Base-by-base conservation (phyloP, 2,888 invertebrate species). In the Heliconius charithonia region DNA sequence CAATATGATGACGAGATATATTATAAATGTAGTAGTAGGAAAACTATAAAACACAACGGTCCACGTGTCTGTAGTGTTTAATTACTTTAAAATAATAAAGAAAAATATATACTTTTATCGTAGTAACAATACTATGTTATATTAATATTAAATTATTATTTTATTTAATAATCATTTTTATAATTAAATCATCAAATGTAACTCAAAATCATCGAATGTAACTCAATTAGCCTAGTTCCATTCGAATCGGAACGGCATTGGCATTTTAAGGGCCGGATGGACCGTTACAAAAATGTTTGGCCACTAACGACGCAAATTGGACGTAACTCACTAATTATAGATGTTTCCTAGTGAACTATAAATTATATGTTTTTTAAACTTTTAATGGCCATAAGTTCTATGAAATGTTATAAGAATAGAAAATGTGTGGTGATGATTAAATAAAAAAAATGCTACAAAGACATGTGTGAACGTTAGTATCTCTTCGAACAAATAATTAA, bases 251-350 rank as follows among this genome's bases (percentile, higher is more conserved):
- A 66, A 45, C 51, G 29, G 22, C 59, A 16, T 37, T 63, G 80
- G 70, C 71, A 77, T 77, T 73, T 32, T 76, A 76, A 79, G 76
- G 67, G 76, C 79, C 76, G 72, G 27, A 72, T 74, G 69, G 29
- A 79, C 81, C 81, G 81, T 81, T 80, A 81, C 72, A 69, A 77
- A 79, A 80, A 79, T 71, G 70, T n/a, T 79, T 75, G 66, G 45
- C 71, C 65, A 77, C 69, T 78, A 67, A 63, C 70, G 45, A 63
- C 41, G 73, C 62, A 63, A 74, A 74, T 74, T 74, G 41, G 4
- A 63, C 56, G 71, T 56, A 37, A 13, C 73, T 37, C 62, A 63
- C 41, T 67, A 67, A 67, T 67, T 67, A 67, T 41, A 67, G 37
- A n/a, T 67, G 37, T 9, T 12, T 67, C n/a, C 67, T 37, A 67